Evolutionary conservation across 2,888 invertebrate genomes (phyloP), one percentile per base, ranked within the genome.

Genomic region (Acleris laterana): DNA sequence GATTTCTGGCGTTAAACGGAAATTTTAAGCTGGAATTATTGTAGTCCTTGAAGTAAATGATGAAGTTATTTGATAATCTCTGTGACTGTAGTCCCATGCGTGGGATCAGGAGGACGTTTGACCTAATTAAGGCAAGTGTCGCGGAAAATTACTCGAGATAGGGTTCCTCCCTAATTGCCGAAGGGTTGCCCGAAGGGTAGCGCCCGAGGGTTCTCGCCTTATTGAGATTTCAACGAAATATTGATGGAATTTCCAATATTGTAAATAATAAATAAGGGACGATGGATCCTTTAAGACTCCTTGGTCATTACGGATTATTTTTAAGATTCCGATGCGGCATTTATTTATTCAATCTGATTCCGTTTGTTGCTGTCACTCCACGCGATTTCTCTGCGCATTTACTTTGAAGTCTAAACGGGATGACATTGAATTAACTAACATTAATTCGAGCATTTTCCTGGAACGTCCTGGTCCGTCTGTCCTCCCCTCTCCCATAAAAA

Each of bases 71-170:
- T 46, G 17, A n/a, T 46, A 46, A 46, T 16, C 46, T 17, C 46
- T 7, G 16, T 7, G 62, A 70, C 13, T 9, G 68, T 68, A 70
- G 70, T 72, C 70, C 57, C 49, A 55, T 63, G 63, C 62, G 58
- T 65, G 46, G 46, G 68, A 59, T 63, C 77, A 83, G 85, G 77
- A 78, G 74, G 79, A 71, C 81, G 78, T 79, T 84, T 84, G 85
- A 84, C 85, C 88, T 88, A 88, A 89, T 89, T 88, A 89, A 82
- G 81, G 73, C 84, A 84, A 89, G 87, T 87, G 85, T 85, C 75
- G 85, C 80, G 85, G 87, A 88, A 89, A 89, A 89, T 88, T 84
- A 85, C 89, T 81, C 76, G 82, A 80, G 85, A 83, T 81, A 78
- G 84, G 82, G 81, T 72, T 75, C 78, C 75, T 72, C 78, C 81